These are phyloP conservation scores for Eupithecia pulchellata DNA, from an alignment of 2,888 invertebrate genomes.

Conservation along the genomic window DNA sequence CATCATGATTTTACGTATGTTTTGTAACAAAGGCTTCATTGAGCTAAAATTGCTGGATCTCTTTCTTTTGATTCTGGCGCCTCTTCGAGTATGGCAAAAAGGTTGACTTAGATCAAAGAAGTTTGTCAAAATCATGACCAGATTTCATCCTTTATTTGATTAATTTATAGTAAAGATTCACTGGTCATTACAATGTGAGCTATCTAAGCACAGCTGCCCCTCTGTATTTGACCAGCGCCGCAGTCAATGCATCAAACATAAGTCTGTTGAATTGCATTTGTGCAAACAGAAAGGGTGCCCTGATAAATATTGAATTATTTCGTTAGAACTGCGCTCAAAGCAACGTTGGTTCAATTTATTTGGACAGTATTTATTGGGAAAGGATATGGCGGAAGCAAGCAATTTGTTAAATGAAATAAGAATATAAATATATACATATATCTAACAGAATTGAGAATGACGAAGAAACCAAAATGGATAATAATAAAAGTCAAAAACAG, in stretches of 20 bases:
- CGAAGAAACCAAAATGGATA: neutral
- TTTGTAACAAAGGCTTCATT: too few relatives aligned
- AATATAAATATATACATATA: neutral
- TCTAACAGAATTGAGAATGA: neutral
- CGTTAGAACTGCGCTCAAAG: constrained; percentile 45
- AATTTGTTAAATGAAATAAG: neutral
- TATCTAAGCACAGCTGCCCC: constrained; percentile 23
- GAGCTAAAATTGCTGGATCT: too few relatives aligned
- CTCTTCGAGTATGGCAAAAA: too few relatives aligned
- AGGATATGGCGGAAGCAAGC: constrained; percentile 9
- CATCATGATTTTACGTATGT: too few relatives aligned
- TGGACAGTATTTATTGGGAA: constrained; percentile 14
- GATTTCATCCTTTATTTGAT: too few relatives aligned
- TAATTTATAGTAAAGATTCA: neutral
- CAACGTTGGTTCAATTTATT: constrained; percentile 38
- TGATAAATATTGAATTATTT: constrained; percentile 76
- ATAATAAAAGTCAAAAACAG: neutral
- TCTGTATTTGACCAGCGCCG: constrained; percentile 40
- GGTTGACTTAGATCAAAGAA: too few relatives aligned
- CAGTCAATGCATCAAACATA: constrained; percentile 64
- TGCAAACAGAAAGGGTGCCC: constrained; percentile 73
- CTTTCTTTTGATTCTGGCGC: too few relatives aligned
- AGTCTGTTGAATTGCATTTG: constrained; percentile 59
- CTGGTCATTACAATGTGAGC: constrained; percentile 16
- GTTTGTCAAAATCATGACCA: too few relatives aligned